Base-by-base conservation (phyloP, 2,888 invertebrate genomes). In the Leptopilina myrica region DNA sequence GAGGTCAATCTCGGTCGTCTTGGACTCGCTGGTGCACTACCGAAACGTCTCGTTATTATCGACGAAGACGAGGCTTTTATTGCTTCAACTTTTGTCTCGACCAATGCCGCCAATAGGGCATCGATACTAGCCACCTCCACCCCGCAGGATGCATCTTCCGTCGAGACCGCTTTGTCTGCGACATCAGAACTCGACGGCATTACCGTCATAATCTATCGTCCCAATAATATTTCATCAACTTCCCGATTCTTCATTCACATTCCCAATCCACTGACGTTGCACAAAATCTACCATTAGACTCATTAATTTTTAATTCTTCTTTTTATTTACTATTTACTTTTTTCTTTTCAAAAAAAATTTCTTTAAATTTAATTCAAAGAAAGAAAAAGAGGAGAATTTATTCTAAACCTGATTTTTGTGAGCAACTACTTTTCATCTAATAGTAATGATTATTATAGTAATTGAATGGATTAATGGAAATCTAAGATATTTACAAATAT, bases 151-250 rank as follows among this genome's bases (percentile, higher is more conserved):
- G 85, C 89, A 85, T 94, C 95, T 92, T 95, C 95, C 87, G 95
- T 95, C 89, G 95, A 95, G 86, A 95, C 95, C 87, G 95, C 94
- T 92, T 95, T 95, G 93, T 95, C 95, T 90, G 94, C 94, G 92
- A 92, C 92, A 87, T 92, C 91, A 85, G 88, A 87, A 81, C 89
- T 89, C 92, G 90, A 87, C 87, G 90, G 90, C 88, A 90, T 90
- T 79, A 90, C 90, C 89, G 91, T 91, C 91, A 91, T 91, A 66
- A 20, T 6, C 59, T 79, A 20, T 6, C 46, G 43, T 67, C 7
- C 26, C n/a, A 20, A 14, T 20, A 26, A 15, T 64, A 64, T 64
- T 53, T 11, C 46, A 33, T 64, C 64, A 64, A 76, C 53, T 65
- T 14, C 64, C 65, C 40, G 26, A 14, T 43, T 64, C 49, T 14